Conservation (phyloP, 2,113 vertebrate species). For the Smithornis capensis region DNA sequence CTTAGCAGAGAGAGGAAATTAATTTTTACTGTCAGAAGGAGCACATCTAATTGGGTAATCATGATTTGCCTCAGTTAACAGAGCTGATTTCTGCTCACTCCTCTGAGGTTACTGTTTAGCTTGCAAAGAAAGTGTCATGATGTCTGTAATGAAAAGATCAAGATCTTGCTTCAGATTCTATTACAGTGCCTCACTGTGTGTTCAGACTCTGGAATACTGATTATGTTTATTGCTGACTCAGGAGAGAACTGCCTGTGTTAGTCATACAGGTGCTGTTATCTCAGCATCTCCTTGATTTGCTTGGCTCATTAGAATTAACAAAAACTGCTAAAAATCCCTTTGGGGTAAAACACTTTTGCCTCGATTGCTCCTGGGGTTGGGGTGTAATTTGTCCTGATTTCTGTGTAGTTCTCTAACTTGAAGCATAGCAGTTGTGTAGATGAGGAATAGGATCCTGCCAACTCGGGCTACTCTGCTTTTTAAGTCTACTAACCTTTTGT, state of each 20-base stretch:
- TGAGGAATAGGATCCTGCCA: neutral
- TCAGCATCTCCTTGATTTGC: neutral
- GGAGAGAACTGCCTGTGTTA: neutral
- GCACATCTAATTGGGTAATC: neutral
- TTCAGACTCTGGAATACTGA: neutral
- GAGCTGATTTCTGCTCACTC: neutral
- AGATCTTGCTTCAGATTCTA: neutral
- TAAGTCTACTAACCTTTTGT: neutral
- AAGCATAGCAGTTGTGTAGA: neutral
- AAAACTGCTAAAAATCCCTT: neutral
- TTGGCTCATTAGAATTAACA: neutral
- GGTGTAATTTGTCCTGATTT: neutral
- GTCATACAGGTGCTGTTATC: neutral
- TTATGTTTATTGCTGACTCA: neutral
- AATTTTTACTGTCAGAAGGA: slow-evolving; percentile 11
- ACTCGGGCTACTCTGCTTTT: neutral
- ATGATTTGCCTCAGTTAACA: neutral
- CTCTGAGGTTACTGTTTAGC: neutral
- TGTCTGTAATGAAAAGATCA: neutral
- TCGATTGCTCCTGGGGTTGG: neutral
- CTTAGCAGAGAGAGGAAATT: neutral
- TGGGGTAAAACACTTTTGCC: neutral
- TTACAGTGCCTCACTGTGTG: neutral
- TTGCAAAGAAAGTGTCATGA: neutral
- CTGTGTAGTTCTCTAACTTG: neutral